Evolutionary conservation across 2,113 vertebrate species (phyloP).

Genomic region (Oncorhynchus mykiss): DNA sequence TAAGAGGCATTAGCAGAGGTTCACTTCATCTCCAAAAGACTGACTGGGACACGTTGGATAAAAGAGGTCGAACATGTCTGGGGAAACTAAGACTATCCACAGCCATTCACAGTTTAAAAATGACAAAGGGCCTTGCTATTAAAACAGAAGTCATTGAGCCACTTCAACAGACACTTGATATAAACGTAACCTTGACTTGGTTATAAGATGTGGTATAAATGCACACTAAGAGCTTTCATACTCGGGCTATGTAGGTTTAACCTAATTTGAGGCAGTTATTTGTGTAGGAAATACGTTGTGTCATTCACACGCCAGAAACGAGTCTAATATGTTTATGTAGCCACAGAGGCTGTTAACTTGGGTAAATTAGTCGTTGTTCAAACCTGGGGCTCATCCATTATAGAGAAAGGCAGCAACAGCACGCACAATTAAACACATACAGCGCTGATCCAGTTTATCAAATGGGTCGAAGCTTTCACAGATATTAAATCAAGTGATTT

Average conservation of each 20-base stretch:
- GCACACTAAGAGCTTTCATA: background rate
- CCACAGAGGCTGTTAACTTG: background rate
- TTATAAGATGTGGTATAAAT: background rate
- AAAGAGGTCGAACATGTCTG: slow-evolving; percentile 40
- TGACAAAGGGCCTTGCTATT: background rate
- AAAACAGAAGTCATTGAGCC: background rate
- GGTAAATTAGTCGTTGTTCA: slow-evolving; percentile 8
- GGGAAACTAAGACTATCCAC: slow-evolving; percentile 10
- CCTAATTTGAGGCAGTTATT: too few species aligned
- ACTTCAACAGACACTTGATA: background rate
- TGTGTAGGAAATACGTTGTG: background rate
- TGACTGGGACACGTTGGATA: slow-evolving; percentile 75
- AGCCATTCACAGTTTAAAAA: background rate
- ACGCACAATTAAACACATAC: slow-evolving; percentile 72
- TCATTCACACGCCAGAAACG: background rate
- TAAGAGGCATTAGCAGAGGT: slow-evolving; percentile 88
- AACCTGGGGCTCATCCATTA: background rate
- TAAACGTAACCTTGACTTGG: background rate
- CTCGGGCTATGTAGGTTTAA: background rate
- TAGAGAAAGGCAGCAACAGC: slow-evolving; percentile 39
- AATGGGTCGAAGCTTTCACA: slow-evolving; percentile 65
- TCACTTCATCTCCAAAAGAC: slow-evolving; percentile 81
- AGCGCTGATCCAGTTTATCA: slow-evolving; percentile 64
- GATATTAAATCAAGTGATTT: slow-evolving; percentile 73
- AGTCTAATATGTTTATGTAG: background rate